Evolutionary conservation across 1,140 invertebrate species (phyloP), one percentile per base, ranked within the genome.

Genomic region (Penaeus japonicus): DNA sequence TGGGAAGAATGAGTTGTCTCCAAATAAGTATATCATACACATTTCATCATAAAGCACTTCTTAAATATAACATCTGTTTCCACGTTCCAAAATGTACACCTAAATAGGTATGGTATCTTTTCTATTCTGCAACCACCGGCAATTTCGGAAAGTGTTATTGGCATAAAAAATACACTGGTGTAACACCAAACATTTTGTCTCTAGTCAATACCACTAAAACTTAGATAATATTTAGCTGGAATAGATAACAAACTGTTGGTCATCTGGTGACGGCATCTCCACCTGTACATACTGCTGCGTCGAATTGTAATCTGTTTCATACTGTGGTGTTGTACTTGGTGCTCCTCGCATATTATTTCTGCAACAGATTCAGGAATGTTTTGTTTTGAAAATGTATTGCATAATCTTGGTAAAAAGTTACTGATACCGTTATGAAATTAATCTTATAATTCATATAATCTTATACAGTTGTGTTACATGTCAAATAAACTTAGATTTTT

Each of bases 191-290:
- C 47, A 47, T 47, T 47, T 47, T 47, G 47, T 47, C 47, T 47
- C 47, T 47, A 47, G 47, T 47, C 47, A 47, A 47, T 62, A 65
- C 24, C 20, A 89, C n/a, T 32, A 32, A 70, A 70, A 70, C 30
- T 70, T 70, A 17, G n/a, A 70, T 27, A 70, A n/a, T 32, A 24
- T 82, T 90, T 95, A 95, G 93, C 95, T 95, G 62, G 95, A 94
- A 92, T 95, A 95, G 57, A 95, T 95, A 91, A 95, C 95, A 91
- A 95, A 95, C 91, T 95, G 94, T 91, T 94, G 94, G 91, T 94
- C 94, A 89, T 95, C 94, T 73, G 94, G 93, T 91, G 94, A 94
- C 32, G 94, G 92, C 85, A 94, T 93, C 92, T 95, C 95, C 70
- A 95, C 95, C 92, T 95, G 94, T 73, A 95, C 95, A 92, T 94